Conservation (phyloP, 2,888 invertebrate species). For the Chrysina gloriosa region DNA sequence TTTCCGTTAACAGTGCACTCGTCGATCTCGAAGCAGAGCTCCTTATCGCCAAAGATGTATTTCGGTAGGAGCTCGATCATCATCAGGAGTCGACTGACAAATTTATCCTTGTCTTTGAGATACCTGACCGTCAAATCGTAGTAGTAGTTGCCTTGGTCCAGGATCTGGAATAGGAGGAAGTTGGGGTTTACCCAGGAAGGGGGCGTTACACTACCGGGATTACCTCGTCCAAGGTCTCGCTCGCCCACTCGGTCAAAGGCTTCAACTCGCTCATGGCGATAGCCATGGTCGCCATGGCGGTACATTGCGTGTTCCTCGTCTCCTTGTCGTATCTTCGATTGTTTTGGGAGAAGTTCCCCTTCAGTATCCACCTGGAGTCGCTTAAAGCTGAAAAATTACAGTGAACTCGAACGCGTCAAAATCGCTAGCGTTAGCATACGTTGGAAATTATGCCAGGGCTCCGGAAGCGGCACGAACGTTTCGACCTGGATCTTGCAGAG, state of each 20-base stretch:
- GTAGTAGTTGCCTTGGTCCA: slow-evolving; percentile 63
- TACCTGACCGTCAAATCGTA: slow-evolving; percentile 60
- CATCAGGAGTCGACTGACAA: slow-evolving; percentile 55
- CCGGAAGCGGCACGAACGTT: slow-evolving; percentile 57
- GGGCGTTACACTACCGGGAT: no score
- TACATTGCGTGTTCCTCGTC: slow-evolving; percentile 60
- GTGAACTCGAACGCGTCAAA: background rate
- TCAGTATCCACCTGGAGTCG: slow-evolving; percentile 58
- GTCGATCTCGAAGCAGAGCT: slow-evolving; percentile 55
- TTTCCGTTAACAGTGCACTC: slow-evolving; percentile 61
- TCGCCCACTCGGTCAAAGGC: slow-evolving; percentile 69
- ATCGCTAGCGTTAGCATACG: slow-evolving; percentile 48
- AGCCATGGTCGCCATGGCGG: slow-evolving; percentile 68
- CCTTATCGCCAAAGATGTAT: slow-evolving; percentile 58
- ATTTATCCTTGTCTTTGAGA: slow-evolving; percentile 54
- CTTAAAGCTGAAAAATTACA: slow-evolving; percentile 18
- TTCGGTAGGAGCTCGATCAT: slow-evolving; percentile 60
- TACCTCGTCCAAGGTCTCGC: slow-evolving; percentile 63
- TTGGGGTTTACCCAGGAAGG: background rate
- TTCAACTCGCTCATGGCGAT: slow-evolving; percentile 69
- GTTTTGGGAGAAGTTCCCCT: slow-evolving; percentile 57
- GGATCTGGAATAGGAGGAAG: slow-evolving; percentile 51
- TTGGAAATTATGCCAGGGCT: slow-evolving; percentile 62
- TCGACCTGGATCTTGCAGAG: slow-evolving; percentile 60
- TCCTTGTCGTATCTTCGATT: slow-evolving; percentile 56